Conservation (phyloP, 2,113 vertebrate genomes). For the Aphelocoma coerulescens region DNA sequence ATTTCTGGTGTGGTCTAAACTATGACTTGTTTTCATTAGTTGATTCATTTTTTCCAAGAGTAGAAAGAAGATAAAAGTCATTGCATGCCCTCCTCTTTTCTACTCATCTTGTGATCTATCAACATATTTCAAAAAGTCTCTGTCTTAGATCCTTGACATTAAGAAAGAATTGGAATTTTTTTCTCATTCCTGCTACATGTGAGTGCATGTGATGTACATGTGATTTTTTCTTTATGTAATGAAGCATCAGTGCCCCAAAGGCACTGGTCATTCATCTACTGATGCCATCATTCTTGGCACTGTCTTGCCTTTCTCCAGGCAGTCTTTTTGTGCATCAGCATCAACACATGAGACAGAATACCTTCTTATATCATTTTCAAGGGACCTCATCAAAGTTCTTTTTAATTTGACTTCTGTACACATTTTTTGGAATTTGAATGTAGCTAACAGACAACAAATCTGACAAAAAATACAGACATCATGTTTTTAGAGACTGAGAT, state of each 20-base stretch:
- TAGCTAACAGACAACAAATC: neutral
- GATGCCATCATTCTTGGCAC: neutral
- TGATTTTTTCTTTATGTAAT: neutral
- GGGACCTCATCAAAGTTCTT: neutral
- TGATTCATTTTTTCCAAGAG: neutral
- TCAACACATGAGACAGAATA: conserved; percentile 1
- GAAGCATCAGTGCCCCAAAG: conserved; percentile 21
- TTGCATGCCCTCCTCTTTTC: neutral
- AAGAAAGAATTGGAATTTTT: neutral
- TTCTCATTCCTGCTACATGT: conserved; percentile 11
- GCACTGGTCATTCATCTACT: conserved; percentile 31
- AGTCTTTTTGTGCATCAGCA: neutral
- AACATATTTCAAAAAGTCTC: neutral
- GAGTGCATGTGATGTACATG: conserved; percentile 35
- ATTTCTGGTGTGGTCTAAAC: neutral
- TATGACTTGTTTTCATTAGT: neutral
- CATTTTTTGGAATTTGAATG: neutral
- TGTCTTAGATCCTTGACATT: neutral
- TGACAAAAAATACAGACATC: neutral
- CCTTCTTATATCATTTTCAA: neutral
- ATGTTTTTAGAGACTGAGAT: neutral
- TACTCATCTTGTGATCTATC: neutral
- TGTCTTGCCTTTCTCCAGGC: neutral
- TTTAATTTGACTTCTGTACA: neutral
- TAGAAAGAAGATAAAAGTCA: neutral